A percentile compares a stretch with the other conserved stretches of the same genome.
Conservation (phyloP, 2,113 vertebrate species). For the Cololabis saira region DNA sequence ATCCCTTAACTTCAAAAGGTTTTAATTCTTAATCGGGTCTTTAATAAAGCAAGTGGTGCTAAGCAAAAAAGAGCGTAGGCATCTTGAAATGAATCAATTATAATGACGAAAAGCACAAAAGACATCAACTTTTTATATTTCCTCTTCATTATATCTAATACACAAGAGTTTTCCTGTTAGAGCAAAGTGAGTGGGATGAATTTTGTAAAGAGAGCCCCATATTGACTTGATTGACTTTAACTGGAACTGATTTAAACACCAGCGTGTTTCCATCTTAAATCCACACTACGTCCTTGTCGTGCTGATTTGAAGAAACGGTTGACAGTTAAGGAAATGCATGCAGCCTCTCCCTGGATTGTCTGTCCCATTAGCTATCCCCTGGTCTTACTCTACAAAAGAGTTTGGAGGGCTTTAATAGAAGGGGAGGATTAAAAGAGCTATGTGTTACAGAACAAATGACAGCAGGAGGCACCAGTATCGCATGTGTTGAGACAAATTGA, state of each 20-base stretch:
- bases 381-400: constrained; percentile 38
- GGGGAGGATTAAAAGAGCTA: neutral
- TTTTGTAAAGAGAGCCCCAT: constrained; percentile 59
- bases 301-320: constrained; percentile 48
- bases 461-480: constrained; percentile 23
- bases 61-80: constrained; percentile 52
- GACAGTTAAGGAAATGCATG: constrained; percentile 35
- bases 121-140: constrained; percentile 60
- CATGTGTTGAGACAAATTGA: constrained; percentile 56
- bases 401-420: constrained; percentile 37
- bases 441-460: constrained; percentile 39
- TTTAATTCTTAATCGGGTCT: constrained; percentile 69
- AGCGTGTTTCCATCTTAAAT: constrained; percentile 52
- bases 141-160: constrained; percentile 62
- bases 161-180: constrained; percentile 45
- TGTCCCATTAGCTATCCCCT: constrained; percentile 29
- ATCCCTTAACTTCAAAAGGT: constrained; percentile 46
- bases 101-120: constrained; percentile 63
- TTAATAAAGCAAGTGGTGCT: constrained; percentile 67
- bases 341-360: constrained; percentile 5
- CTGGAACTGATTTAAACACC: constrained; percentile 46
- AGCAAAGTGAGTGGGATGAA: constrained; percentile 58
- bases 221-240: constrained; percentile 64
- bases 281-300: constrained; percentile 27
- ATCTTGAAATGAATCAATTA: constrained; percentile 71